Base-by-base conservation (phyloP, 2,113 vertebrate species). In the Falcunculus frontatus region DNA sequence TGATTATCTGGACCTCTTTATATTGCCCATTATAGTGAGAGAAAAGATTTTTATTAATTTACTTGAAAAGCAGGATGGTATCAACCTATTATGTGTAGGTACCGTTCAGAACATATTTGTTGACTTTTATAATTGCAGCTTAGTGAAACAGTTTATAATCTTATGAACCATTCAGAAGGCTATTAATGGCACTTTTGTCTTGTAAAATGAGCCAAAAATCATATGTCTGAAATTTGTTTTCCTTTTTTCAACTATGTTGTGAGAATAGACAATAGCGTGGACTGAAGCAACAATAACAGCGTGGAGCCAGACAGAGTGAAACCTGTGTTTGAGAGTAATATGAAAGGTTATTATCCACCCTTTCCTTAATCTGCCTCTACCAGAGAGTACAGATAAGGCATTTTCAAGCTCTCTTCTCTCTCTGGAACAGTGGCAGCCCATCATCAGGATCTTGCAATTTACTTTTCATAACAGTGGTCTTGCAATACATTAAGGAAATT, bases 251-350 rank as follows among this genome's bases (percentile, higher is more conserved):
- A 53, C 70, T 67, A 52, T 91, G 73, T 74, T 0, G 1, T 95
- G 73, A 93, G 84, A 95, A 56, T 26, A 89, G 76, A 95, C 92
- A 89, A 76, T 95, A 86, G 92, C 42, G 35, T 86, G 74, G 59
- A 87, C 86, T 17, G 6, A 70, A 96, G 65, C 52, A 96, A 35
- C 89, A 93, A 83, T 35, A 89, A 78, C 7, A 79, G 33, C 27
- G 56, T 77, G 81, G 92, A 97, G 84, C 85, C 91, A 96, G 93
- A 79, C 84, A 93, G 89, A 84, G 65, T 60, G 89, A 97, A 92
- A 88, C 79, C 85, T 94, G 46, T 90, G 75, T 94, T 74, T 94
- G 84, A 97, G 57, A 63, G 37, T 52, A 92, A 84, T 64, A 84
- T 3, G 70, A 91, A 97, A 96, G 78, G 59, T 91, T 96, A 72